phyloP scores from a whole-genome alignment of 2,888 invertebrate species.

The Macrosoma leucophasiata region DNA sequence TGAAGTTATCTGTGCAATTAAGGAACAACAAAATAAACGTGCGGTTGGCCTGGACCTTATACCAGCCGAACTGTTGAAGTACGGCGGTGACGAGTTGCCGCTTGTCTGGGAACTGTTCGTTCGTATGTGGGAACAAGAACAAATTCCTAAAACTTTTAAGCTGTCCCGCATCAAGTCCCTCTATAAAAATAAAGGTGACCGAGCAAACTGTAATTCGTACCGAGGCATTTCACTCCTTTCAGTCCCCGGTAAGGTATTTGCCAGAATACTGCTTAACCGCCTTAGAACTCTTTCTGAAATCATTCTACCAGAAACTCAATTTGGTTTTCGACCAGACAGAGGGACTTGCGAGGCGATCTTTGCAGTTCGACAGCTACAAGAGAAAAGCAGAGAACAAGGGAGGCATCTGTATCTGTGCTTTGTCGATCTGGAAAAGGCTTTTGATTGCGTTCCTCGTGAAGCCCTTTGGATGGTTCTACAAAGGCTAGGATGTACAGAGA shows the following conservation, averaged over 20 bases:
- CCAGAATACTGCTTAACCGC: constrained; percentile 13
- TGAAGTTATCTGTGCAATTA: constrained; percentile 15
- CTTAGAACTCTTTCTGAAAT: constrained; percentile 9
- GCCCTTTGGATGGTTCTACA: constrained; percentile 9
- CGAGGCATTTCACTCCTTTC: constrained; percentile 17
- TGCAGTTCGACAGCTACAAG: constrained; percentile 8
- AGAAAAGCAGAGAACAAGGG: constrained; percentile 12
- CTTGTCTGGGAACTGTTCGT: constrained; percentile 12
- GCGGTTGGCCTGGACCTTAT: constrained; percentile 18
- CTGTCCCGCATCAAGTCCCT: constrained; percentile 9
- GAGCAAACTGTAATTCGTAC: constrained; percentile 21
- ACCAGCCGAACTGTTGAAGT: constrained; percentile 19
- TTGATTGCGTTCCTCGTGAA: no score
- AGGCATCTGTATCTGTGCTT: constrained; percentile 12
- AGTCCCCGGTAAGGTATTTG: constrained; percentile 15
- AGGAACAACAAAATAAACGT: constrained; percentile 13
- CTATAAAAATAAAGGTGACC: constrained; percentile 11
- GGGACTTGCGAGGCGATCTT: constrained; percentile 9
- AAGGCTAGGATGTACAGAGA: constrained; percentile 16
- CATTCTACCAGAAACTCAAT: constrained; percentile 23
- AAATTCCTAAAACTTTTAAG: constrained; percentile 9
- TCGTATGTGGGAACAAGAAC: constrained; percentile 17
- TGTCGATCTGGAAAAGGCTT: constrained; percentile 13
- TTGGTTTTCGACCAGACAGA: constrained; percentile 12
- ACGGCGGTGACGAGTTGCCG: constrained; percentile 16